Base-by-base conservation (phyloP, 2,888 invertebrate species). In the Zele albiditarsus region DNA sequence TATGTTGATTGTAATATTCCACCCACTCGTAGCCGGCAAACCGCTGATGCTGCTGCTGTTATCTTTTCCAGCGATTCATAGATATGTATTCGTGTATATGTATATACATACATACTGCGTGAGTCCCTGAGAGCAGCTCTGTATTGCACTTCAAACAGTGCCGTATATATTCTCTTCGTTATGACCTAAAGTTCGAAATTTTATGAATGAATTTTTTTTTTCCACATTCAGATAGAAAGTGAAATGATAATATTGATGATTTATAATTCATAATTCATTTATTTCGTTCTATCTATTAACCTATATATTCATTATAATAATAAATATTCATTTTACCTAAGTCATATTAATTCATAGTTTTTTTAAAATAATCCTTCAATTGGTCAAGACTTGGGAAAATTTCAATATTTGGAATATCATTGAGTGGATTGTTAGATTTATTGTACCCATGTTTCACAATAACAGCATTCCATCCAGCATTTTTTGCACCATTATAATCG, bases 401-500 rank as follows among this genome's bases (percentile, higher is more conserved):
- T 31, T 84, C 81, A 5, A 80, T 77, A 3, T 75, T 23, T 0
- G 69, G 53, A 6, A 78, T 77, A 10, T 78, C 70, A 16, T 49
- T 10, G 16, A 23, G 60, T 27, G 79, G 67, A 25, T 82, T 74
- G 10, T 77, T 23, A 0, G 63, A 12, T n/a, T 80, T 20, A 16
- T 42, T 12, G 10, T 79, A 62, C 25, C 84, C 78, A 63, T 81
- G 85, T 31, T 83, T 83, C 10, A 89, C 82, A 80, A 92, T 80
- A 82, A 92, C 82, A 0, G 95, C 93, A 86, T 94, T 92, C 96
- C 97, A 96, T 1, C 95, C 95, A 2, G 93, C 93, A 27, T 90
- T 90, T 80, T 87, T 92, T 0, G 97, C 96, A 1, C 95, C 97
- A 27, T 92, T 80, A 87, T 95, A 97, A 89, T 98, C 98, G 46